Conservation (phyloP, 1,140 invertebrate species). For the Xylocopa sonorina region DNA sequence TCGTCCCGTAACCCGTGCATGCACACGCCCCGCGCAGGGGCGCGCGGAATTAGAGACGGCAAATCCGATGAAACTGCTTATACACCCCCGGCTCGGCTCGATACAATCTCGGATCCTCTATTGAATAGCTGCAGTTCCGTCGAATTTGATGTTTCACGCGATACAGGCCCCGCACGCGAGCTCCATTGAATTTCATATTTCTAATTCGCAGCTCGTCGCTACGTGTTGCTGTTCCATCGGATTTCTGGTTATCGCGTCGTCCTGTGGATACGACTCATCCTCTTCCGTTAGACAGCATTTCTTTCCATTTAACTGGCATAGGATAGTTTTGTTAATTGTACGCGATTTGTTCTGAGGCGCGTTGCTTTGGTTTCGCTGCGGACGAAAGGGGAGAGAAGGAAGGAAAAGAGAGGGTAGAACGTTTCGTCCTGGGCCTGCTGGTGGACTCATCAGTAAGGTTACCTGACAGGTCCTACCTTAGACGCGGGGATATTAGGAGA, state of each 20-base stretch:
- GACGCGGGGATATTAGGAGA: no score
- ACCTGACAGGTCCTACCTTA: no score
- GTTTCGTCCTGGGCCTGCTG: no score
- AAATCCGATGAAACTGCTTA: conserved; percentile 14
- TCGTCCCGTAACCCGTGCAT: neutral
- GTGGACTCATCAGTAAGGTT: no score
- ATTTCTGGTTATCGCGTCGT: conserved; percentile 44
- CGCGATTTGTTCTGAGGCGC: no score
- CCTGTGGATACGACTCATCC: no score
- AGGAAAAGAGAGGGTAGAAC: no score
- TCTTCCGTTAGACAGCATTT: no score
- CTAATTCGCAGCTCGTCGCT: conserved; percentile 47
- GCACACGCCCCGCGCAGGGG: neutral
- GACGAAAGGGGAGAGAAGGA: no score
- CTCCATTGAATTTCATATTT: conserved; percentile 51
- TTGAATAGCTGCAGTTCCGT: conserved; percentile 41
- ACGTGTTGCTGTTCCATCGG: conserved; percentile 2
- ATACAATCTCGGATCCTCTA: conserved; percentile 40
- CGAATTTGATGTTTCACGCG: conserved; percentile 50
- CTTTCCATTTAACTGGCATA: no score
- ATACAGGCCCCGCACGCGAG: conserved; percentile 24
- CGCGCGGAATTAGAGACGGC: conserved; percentile 12
- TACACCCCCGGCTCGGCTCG: conserved; percentile 1
- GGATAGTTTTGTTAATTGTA: no score
- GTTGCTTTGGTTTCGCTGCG: no score